A percentile compares a stretch with the other conserved stretches of the same genome.
Evolutionary conservation across 2,113 vertebrate genomes (phyloP).

Genomic region (Vulpes vulpes): DNA sequence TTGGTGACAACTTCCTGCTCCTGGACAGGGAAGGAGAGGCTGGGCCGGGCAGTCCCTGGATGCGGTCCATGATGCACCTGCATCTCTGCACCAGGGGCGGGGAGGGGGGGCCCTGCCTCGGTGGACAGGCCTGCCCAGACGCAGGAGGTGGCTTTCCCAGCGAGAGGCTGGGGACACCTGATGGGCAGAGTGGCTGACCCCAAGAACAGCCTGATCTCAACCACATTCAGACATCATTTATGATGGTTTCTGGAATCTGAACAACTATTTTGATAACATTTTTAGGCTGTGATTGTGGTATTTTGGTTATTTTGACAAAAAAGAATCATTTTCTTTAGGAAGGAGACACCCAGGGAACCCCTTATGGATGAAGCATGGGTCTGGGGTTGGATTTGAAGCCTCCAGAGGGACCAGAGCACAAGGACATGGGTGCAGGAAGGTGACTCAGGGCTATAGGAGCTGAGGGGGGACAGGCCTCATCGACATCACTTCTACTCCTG

Average conservation of each 20-base stretch:
- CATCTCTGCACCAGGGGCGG: fast-evolving
- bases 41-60: fast-evolving
- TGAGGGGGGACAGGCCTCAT: fast-evolving
- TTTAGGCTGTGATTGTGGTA: neutral
- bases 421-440: neutral
- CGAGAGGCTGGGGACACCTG: fast-evolving
- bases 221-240: fast-evolving
- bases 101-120: neutral
- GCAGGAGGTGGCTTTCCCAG: neutral
- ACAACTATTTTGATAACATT: neutral
- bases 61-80: too few relatives aligned
- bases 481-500: fast-evolving
- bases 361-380: too few relatives aligned
- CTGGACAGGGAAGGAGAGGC: neutral
- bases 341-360: neutral
- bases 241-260: neutral
- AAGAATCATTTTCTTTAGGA: neutral
- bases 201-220: fast-evolving
- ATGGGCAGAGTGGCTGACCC: neutral
- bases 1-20: fast-evolving
- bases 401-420: too few relatives aligned
- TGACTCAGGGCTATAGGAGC: neutral
- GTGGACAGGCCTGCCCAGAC: neutral
- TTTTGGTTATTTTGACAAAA: neutral
- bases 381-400: neutral